Conservation (phyloP, 2,113 vertebrate species). For the Caretta caretta region DNA sequence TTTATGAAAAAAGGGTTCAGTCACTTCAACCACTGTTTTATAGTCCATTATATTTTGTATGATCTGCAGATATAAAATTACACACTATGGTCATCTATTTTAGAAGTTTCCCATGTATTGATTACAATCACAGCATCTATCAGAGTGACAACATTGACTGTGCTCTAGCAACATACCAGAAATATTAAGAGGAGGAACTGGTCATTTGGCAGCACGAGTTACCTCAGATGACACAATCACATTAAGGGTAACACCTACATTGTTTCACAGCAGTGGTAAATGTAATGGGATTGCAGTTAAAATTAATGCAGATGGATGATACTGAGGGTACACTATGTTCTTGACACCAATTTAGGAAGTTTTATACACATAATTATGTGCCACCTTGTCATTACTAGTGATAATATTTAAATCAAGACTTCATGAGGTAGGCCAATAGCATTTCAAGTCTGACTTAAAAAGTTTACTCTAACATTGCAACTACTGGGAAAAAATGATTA, state of each 20-base stretch:
- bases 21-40: background rate
- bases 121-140: background rate
- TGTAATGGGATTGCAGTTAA: constrained; percentile 22
- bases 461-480: background rate
- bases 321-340: background rate
- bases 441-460: background rate
- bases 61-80: background rate
- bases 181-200: background rate
- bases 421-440: background rate
- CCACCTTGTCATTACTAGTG: background rate
- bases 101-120: background rate
- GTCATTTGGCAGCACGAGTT: background rate
- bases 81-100: background rate
- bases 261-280: background rate
- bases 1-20: background rate
- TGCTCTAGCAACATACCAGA: background rate
- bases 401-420: background rate
- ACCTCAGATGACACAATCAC: constrained; percentile 8
- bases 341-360: background rate
- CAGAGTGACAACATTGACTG: background rate
- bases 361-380: background rate
- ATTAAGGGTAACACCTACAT: background rate
- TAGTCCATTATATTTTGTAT: background rate
- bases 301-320: constrained; percentile 10
- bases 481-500: background rate